Conservation (phyloP, 2,113 vertebrate genomes). For the Opisthocomus hoazin region DNA sequence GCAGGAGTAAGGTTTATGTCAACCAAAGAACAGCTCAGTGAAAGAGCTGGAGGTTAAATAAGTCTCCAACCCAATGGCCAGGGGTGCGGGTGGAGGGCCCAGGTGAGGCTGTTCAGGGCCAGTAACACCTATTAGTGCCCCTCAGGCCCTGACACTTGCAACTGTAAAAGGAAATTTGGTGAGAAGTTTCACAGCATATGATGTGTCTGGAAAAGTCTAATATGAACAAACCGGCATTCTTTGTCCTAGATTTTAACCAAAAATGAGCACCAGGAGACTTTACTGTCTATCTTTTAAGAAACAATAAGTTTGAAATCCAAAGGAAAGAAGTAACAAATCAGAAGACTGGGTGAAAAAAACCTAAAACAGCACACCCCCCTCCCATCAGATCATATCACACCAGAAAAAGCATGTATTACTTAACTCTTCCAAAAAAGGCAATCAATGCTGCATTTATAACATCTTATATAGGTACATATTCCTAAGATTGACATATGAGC, state of each 20-base stretch:
- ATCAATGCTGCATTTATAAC: not conserved
- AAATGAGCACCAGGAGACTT: not conserved
- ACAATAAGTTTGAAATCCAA: not conserved
- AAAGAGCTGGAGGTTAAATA: not conserved
- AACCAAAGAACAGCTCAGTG: fast-evolving
- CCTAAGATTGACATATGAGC: not conserved
- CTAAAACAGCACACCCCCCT: not conserved
- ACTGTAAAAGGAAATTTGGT: not conserved
- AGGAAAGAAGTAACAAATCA: not conserved
- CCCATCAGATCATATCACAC: not conserved
- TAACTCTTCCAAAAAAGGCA: not conserved
- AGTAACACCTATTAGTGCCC: not conserved
- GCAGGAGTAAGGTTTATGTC: fast-evolving
- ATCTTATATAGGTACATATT: not conserved
- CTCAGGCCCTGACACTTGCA: not conserved
- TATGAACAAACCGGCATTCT: not conserved
- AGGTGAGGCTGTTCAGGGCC: not conserved
- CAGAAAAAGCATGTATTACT: not conserved
- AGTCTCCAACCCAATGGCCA: not conserved
- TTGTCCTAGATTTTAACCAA: not conserved
- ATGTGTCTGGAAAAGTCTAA: not conserved
- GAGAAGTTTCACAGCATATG: not conserved
- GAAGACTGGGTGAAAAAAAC: not conserved
- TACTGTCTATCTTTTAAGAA: not conserved
- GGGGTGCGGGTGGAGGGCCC: not conserved